Percentiles rank a stretch among this genome's conserved stretches.
Evolutionary conservation across 2,113 vertebrate species (phyloP).

Genomic region (Tragelaphus strepsiceros): DNA sequence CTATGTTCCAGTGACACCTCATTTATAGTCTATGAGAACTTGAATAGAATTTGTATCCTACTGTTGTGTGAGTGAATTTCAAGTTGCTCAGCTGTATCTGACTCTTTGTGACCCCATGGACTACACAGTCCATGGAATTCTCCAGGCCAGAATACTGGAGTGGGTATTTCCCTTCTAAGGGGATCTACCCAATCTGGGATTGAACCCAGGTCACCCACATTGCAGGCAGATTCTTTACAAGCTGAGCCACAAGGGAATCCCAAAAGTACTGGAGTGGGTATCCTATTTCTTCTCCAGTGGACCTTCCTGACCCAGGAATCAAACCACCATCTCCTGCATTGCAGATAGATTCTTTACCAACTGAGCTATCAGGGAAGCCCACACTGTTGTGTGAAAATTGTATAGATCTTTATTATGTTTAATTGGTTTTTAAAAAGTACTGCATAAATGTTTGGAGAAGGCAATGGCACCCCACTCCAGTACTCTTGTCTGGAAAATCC

Average conservation of each 20-base stretch:
- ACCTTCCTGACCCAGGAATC: not conserved
- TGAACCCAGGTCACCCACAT: not conserved
- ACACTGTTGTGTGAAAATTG: not conserved
- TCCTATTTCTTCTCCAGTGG: not conserved
- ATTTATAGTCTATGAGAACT: not conserved
- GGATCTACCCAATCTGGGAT: not conserved
- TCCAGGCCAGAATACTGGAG: not conserved
- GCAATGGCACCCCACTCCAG: no score
- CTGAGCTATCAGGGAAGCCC: not conserved
- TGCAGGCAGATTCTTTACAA: not conserved
- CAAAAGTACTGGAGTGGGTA: not conserved
- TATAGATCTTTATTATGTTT: not conserved
- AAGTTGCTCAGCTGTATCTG: not conserved
- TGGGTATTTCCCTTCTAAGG: not conserved
- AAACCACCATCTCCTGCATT: rapidly evolving
- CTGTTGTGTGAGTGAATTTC: not conserved
- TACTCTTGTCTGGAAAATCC: no score
- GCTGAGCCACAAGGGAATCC: not conserved
- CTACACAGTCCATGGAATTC: not conserved
- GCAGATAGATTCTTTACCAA: not conserved
- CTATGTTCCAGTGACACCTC: not conserved
- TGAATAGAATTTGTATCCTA: not conserved
- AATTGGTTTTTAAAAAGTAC: not conserved
- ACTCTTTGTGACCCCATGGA: not conserved
- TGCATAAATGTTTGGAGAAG: not conserved